phyloP scores from a whole-genome alignment of 2,888 invertebrate genomes.

The Stenurella melanura region DNA sequence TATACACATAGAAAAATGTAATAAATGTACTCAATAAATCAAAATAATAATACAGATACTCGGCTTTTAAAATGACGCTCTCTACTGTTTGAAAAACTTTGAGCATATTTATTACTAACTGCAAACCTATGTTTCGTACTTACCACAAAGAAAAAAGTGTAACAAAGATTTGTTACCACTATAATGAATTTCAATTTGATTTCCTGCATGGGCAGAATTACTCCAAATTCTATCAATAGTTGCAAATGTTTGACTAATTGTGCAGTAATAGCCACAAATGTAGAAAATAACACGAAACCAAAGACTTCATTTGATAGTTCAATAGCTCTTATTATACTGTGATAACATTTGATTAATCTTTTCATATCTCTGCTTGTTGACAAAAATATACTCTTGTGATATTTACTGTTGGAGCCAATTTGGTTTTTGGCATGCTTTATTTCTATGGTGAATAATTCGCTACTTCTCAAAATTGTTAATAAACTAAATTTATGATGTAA shows the following conservation, averaged over 20 bases:
- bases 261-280: background rate
- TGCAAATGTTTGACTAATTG: background rate
- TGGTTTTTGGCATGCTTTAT: background rate
- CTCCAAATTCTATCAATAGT: slow-evolving; percentile 9
- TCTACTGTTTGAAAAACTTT: too few species aligned
- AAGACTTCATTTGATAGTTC: background rate
- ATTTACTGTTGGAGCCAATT: background rate
- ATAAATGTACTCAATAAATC: too few species aligned
- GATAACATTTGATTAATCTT: background rate
- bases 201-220: background rate
- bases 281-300: slow-evolving; percentile 1
- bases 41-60: too few species aligned
- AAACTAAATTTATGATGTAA: background rate
- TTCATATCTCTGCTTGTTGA: background rate
- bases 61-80: too few species aligned
- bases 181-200: background rate
- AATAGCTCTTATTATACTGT: background rate
- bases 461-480: background rate
- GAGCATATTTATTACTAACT: background rate
- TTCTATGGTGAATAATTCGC: background rate
- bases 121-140: background rate
- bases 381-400: background rate
- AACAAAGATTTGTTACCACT: background rate
- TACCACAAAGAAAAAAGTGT: background rate
- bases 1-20: too few species aligned